phyloP scores from a whole-genome alignment of 2,797 vertebrate species.

The Oreochromis grahami region DNA sequence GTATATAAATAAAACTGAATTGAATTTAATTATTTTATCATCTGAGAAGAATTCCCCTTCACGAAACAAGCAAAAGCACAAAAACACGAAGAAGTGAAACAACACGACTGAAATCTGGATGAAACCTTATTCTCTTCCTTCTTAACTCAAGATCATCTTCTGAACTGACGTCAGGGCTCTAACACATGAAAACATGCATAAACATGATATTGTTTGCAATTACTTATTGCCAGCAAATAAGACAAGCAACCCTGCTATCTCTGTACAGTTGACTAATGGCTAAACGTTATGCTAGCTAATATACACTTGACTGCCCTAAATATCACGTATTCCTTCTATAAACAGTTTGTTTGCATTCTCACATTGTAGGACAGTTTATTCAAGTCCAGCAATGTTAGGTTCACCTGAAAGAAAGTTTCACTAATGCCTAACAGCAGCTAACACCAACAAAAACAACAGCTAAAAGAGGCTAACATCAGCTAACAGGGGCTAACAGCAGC shows the following conservation, averaged over 20 bases:
- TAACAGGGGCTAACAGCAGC: neutral
- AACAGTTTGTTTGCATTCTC: neutral
- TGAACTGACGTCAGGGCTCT: neutral
- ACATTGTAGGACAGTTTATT: neutral
- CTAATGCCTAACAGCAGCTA: neutral
- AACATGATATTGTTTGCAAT: neutral
- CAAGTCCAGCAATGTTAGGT: neutral
- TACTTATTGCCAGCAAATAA: neutral
- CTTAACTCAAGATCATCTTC: neutral
- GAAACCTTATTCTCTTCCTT: neutral
- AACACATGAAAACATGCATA: neutral
- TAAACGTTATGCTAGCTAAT: neutral
- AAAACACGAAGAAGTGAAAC: neutral
- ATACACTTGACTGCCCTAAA: neutral
- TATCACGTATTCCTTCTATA: neutral
- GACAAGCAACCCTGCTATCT: neutral
- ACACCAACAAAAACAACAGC: neutral
- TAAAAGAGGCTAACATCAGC: neutral
- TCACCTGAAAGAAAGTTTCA: neutral
- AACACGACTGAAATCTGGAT: neutral
- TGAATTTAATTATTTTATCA: neutral
- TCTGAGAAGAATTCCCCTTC: neutral
- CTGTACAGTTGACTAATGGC: neutral
- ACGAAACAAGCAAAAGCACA: neutral
- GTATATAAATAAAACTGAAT: neutral